Evolutionary conservation across 2,797 vertebrate genomes (phyloP), one percentile per base, ranked within the genome.

Genomic region (Acanthornis magna): DNA sequence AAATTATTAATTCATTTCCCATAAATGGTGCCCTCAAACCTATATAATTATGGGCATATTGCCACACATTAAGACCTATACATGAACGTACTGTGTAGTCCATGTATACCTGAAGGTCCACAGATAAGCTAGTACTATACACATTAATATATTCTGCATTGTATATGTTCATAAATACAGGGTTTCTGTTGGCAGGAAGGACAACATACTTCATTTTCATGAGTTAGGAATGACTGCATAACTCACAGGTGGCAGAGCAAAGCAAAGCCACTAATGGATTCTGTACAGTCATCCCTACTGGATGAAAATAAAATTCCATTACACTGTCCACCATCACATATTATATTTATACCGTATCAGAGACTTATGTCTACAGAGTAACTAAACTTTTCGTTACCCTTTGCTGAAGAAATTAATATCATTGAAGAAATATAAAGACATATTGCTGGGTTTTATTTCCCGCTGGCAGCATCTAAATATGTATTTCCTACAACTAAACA

Each of bases 361-460:
- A 96, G 92, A 87, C 77, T 82, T 91, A 91, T 82, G 71, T 93
- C 95, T 96, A 85, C 57, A 94, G 91, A 96, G 90, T 89, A 96
- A 95, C 96, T 96, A 96, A 91, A 95, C 65, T 85, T 96, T 96
- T 93, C 53, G 45, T 94, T 96, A 97, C 85, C 68, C 85, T 89
- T 94, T 86, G 40, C 79, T 81, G 80, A 94, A 95, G 72, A 96
- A 96, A 97, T 97, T 97, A 97, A 88, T 93, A 94, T 34, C 19
- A 94, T 34, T 90, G 76, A 96, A 95, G 88, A 96, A 96, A 97
- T 77, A 95, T 88, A 95, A 96, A 92, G 80, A 97, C 87, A 91
- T 91, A 94, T 91, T 95, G 61, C 73, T 93, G 61, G n/a, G 42
- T 65, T 96, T 96, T 93, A 94, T 92, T 97, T 94, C 82, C 95